Conservation (phyloP, 1,140 invertebrate species). For the Hypothenemus hampei region DNA sequence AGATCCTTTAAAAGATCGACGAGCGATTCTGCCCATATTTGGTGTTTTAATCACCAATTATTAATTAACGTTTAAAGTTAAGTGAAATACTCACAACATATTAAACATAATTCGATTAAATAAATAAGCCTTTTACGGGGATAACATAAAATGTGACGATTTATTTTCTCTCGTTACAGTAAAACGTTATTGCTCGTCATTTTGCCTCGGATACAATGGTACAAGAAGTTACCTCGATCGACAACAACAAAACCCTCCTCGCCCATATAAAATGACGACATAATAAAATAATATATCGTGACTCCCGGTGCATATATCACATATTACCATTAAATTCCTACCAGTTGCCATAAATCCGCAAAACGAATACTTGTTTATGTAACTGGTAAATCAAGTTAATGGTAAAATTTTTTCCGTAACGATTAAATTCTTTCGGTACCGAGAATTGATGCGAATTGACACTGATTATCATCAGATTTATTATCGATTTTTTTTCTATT, state of each 20-base stretch:
- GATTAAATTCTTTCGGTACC: too few species aligned
- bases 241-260: constrained; percentile 5
- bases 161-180: constrained; percentile 16
- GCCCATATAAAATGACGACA: constrained; percentile 23
- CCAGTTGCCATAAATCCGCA: constrained; percentile 32
- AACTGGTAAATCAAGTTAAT: constrained; percentile 37
- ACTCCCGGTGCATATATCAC: constrained; percentile 34
- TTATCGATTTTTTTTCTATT: too few species aligned
- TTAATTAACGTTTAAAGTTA: too few species aligned
- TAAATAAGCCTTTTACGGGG: too few species aligned
- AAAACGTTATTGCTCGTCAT: constrained; percentile 11
- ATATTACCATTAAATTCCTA: constrained; percentile 35
- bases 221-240: constrained; percentile 17
- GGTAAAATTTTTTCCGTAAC: constrained; percentile 31
- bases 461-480: too few species aligned
- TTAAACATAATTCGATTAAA: too few species aligned
- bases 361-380: constrained; percentile 27
- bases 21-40: too few species aligned
- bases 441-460: too few species aligned
- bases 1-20: too few species aligned
- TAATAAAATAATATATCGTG: constrained; percentile 30
- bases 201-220: constrained; percentile 9
- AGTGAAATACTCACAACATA: too few species aligned
- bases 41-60: too few species aligned
- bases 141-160: too few species aligned